Evolutionary conservation across 2,797 vertebrate species (phyloP).

Genomic region (Chaetophractus vellerosus): DNA sequence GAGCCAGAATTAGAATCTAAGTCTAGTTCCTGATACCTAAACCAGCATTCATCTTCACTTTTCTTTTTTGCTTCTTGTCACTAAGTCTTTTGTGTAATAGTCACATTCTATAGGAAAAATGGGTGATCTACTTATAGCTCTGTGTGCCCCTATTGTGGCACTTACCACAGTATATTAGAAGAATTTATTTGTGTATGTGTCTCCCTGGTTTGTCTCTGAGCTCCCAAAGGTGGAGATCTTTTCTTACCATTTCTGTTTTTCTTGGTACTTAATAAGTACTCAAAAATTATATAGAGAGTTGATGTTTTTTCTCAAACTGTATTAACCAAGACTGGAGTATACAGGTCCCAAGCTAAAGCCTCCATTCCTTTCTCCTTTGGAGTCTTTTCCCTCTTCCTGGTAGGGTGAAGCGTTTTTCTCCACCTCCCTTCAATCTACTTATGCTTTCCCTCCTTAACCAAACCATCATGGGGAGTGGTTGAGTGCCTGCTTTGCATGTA

Average conservation of each 20-base stretch:
- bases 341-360: neutral
- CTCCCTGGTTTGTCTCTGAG: neutral
- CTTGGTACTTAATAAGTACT: neutral
- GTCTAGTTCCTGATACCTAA: neutral
- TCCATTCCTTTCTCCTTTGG: constrained; percentile 23
- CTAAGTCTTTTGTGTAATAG: constrained; percentile 20
- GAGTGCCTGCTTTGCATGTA: too few species aligned
- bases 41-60: constrained; percentile 44
- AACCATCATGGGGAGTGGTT: neutral
- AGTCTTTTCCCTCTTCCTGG: neutral
- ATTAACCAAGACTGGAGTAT: neutral
- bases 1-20: constrained; percentile 50
- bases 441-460: neutral
- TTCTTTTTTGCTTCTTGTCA: constrained; percentile 38
- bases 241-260: constrained; percentile 48
- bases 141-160: neutral
- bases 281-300: constrained; percentile 10
- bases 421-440: neutral
- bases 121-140: neutral
- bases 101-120: neutral
- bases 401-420: neutral
- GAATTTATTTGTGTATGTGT: neutral
- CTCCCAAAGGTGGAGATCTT: neutral
- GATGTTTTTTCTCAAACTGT: neutral
- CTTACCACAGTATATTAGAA: neutral